Percentiles rank a stretch among this genome's conserved stretches.
phyloP scores from a whole-genome alignment of 2,797 vertebrate species.

The Eupleurogrammus muticus region DNA sequence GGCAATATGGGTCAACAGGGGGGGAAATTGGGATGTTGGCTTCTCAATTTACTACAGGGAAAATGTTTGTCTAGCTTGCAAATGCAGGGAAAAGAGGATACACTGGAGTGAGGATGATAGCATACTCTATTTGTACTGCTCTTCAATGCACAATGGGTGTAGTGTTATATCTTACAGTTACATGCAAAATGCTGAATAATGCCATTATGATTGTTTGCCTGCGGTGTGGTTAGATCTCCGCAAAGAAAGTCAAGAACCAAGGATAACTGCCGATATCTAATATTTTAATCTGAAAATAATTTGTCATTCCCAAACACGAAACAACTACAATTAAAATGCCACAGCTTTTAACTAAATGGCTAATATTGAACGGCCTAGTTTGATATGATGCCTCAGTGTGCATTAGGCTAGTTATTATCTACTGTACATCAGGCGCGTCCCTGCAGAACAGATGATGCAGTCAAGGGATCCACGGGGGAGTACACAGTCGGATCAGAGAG shows the following conservation, averaged over 20 bases:
- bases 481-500: slow-evolving; percentile 73
- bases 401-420: slow-evolving; percentile 64
- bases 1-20: slow-evolving; percentile 64
- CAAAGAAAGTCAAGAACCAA: slow-evolving; percentile 37
- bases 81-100: slow-evolving; percentile 31
- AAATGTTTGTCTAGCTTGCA: slow-evolving; percentile 35
- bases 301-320: slow-evolving; percentile 3
- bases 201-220: slow-evolving; percentile 32
- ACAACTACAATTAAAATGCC: slow-evolving; percentile 17
- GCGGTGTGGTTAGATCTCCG: slow-evolving; percentile 33
- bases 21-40: slow-evolving; percentile 58
- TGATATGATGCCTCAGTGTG: slow-evolving; percentile 51
- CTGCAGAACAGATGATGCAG: slow-evolving; percentile 70
- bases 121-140: no score
- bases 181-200: slow-evolving; percentile 42
- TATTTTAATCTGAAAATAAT: slow-evolving; percentile 20
- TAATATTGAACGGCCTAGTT: slow-evolving; percentile 41
- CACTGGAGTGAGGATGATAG: no score
- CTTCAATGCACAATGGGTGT: neutral
- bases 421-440: slow-evolving; percentile 54
- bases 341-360: slow-evolving; percentile 27
- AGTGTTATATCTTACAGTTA: slow-evolving; percentile 3
- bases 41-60: slow-evolving; percentile 33
- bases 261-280: slow-evolving; percentile 18
- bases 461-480: slow-evolving; percentile 71